Percentiles rank a stretch among this genome's conserved stretches.
Evolutionary conservation across 2,888 invertebrate genomes (phyloP).

Genomic region (Athalia cordata): DNA sequence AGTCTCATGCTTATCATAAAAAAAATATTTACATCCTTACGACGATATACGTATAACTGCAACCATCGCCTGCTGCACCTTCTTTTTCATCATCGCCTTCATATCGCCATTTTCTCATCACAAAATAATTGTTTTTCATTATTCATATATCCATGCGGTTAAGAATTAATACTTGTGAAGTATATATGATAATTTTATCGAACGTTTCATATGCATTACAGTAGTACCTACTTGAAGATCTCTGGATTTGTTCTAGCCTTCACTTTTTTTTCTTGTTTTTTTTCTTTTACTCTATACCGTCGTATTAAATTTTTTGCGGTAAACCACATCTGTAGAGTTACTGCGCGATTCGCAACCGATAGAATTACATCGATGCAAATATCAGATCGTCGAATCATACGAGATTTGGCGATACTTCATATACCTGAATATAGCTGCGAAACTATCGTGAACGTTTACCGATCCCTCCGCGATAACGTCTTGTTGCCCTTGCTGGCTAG

Average conservation of each 20-base stretch:
- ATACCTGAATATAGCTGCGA: background rate
- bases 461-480: slow-evolving; percentile 29
- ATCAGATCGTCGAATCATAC: background rate
- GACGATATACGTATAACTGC: slow-evolving; percentile 5
- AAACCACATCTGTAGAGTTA: too few relatives aligned
- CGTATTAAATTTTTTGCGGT: too few relatives aligned
- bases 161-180: background rate
- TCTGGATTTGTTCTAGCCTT: background rate
- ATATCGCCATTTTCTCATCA: background rate
- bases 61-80: background rate
- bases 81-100: background rate
- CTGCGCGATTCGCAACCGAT: background rate
- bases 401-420: background rate
- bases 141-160: background rate
- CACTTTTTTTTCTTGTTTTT: background rate
- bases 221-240: too few relatives aligned
- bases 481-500: slow-evolving; percentile 24
- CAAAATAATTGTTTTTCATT: too few relatives aligned
- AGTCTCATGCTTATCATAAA: slow-evolving; percentile 21
- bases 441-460: background rate
- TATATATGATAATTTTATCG: too few relatives aligned
- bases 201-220: too few relatives aligned
- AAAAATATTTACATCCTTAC: slow-evolving; percentile 25
- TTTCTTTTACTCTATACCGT: too few relatives aligned
- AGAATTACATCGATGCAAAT: too few relatives aligned